Percentiles rank a stretch among this genome's conserved stretches.
Evolutionary conservation across 2,888 invertebrate species (phyloP).

Genomic region (Eristalis tenax): DNA sequence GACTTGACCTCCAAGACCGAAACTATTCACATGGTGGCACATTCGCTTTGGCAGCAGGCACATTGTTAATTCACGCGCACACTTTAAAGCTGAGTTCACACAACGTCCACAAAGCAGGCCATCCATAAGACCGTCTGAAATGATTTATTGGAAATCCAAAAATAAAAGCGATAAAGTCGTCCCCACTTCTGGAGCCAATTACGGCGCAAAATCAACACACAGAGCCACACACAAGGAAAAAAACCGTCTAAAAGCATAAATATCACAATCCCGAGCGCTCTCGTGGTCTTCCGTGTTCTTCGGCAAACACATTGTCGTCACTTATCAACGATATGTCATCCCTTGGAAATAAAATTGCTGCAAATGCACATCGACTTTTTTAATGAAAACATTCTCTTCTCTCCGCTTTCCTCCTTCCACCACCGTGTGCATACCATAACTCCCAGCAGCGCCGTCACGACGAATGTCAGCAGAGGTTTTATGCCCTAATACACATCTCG

Average conservation of each 20-base stretch:
- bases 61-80: background rate
- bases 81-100: background rate
- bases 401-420: background rate
- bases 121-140: background rate
- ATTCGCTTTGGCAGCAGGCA: background rate
- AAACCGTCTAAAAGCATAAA: background rate
- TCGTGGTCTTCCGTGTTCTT: background rate
- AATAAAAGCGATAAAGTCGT: background rate
- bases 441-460: conserved; percentile 28
- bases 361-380: conserved; percentile 38
- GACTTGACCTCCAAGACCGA: background rate
- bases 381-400: conserved; percentile 50
- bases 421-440: background rate
- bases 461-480: conserved; percentile 60
- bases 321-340: conserved; percentile 37
- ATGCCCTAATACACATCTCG: conserved; percentile 62
- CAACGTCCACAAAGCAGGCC: background rate
- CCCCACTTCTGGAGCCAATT: conserved; percentile 17
- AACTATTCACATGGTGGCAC: background rate
- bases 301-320: background rate
- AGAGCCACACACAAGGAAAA: too few species aligned
- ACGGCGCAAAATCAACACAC: conserved; percentile 5
- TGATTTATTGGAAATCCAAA: background rate
- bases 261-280: background rate
- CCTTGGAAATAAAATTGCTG: conserved; percentile 18